These are phyloP conservation scores for Melanotaenia parkinsoni DNA, from an alignment of 2,797 vertebrate species.

Conservation along the genomic window DNA sequence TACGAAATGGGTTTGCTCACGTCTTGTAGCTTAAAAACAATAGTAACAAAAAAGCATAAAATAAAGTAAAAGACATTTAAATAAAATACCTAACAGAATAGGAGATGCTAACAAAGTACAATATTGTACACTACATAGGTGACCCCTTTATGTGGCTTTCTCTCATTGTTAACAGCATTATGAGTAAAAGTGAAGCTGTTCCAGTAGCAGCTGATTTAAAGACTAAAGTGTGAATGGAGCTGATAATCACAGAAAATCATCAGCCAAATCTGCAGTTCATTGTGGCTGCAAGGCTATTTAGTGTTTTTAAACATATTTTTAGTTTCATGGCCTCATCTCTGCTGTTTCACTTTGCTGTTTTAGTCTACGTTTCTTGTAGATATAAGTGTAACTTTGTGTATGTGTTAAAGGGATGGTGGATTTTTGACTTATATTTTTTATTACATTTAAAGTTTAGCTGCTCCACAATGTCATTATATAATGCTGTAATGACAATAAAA, in stretches of 20 bases:
- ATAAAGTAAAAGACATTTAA: no score
- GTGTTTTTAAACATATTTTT: not conserved
- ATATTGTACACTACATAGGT: constrained; percentile 3
- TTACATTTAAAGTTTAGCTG: no score
- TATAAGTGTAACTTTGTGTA: no score
- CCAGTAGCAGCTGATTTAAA: not conserved
- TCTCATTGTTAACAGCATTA: constrained; percentile 1
- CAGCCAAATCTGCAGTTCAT: not conserved
- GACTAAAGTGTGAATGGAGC: not conserved
- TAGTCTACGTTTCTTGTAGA: no score
- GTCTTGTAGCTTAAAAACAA: no score
- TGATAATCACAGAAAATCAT: not conserved
- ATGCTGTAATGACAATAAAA: not conserved
- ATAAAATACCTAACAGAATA: no score
- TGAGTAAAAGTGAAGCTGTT: constrained; percentile 6
- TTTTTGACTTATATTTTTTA: no score
- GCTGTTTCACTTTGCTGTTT: not conserved
- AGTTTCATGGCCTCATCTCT: not conserved
- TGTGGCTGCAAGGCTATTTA: not conserved
- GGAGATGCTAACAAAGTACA: no score
- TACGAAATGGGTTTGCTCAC: no score
- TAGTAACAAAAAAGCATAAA: no score
- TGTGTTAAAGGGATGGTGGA: no score
- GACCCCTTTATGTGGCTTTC: not conserved
- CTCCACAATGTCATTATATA: not conserved